phyloP scores from a whole-genome alignment of 2,888 invertebrate species.

The Rhabditoides inermis region DNA sequence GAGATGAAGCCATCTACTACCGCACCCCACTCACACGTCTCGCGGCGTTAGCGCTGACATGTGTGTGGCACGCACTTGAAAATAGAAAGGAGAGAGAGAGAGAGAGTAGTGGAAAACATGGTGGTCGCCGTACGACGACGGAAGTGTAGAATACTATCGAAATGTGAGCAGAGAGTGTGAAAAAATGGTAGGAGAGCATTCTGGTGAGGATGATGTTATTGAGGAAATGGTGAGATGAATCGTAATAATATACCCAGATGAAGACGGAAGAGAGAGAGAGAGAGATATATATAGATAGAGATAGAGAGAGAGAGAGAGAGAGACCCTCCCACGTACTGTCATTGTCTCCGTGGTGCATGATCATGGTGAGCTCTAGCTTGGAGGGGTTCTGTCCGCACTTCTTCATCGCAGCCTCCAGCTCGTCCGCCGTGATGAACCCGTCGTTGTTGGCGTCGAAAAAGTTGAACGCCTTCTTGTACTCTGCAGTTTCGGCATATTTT shows the following conservation, averaged over 20 bases:
- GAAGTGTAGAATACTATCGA: no score
- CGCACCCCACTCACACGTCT: no score
- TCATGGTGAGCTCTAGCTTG: constrained; percentile 42
- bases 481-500: constrained; percentile 15
- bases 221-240: background rate
- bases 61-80: no score
- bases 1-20: no score
- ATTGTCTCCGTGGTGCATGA: constrained; percentile 48
- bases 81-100: no score
- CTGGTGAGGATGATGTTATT: background rate
- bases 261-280: background rate
- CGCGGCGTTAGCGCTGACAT: no score
- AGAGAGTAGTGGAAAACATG: no score
- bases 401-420: constrained; percentile 45
- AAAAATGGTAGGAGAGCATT: no score
- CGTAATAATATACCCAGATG: background rate
- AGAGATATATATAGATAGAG: no score
- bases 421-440: constrained; percentile 44
- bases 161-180: no score
- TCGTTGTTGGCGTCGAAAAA: constrained; percentile 50
- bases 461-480: constrained; percentile 43
- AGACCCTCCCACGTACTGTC: constrained; percentile 36
- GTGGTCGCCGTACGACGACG: no score
- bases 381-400: constrained; percentile 46
- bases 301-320: no score